Conservation (phyloP, 2,888 invertebrate genomes). For the Flabesymbios commensalis region DNA sequence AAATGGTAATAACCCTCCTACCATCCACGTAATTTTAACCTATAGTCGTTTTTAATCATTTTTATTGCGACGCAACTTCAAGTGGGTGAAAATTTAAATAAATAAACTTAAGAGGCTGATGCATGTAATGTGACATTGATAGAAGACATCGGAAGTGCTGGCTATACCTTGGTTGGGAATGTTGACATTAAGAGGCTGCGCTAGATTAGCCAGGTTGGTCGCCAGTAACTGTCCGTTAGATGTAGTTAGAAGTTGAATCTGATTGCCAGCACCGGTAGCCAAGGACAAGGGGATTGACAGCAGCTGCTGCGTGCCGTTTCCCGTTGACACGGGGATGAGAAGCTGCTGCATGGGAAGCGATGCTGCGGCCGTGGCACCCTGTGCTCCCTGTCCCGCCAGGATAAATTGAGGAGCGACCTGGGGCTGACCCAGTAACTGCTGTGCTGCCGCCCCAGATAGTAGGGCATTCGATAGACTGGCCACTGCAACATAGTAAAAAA, state of each 20-base stretch:
- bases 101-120: no score
- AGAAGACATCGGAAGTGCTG: no score
- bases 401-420: conserved; percentile 60
- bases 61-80: no score
- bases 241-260: conserved; percentile 71
- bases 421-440: conserved; percentile 41
- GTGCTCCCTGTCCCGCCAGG: conserved; percentile 42
- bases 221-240: conserved; percentile 86
- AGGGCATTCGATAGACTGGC: conserved; percentile 6
- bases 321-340: conserved; percentile 93
- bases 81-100: no score
- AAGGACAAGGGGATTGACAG: conserved; percentile 84
- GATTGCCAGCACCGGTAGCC: conserved; percentile 59
- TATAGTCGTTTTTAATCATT: no score
- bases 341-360: conserved; percentile 69
- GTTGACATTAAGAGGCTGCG: conserved; percentile 47
- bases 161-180: conserved; percentile 18
- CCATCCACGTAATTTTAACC: no score
- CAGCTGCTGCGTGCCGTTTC: conserved; percentile 93
- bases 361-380: conserved; percentile 10
- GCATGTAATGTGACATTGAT: no score
- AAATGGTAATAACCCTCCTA: no score
- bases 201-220: conserved; percentile 76
- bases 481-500: conserved; percentile 7
- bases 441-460: not conserved